Evolutionary conservation across 53 echinoderm and acorn worm genomes (phyloP), one percentile per base, ranked within the genome.

Genomic region (Luidia sarsii): DNA sequence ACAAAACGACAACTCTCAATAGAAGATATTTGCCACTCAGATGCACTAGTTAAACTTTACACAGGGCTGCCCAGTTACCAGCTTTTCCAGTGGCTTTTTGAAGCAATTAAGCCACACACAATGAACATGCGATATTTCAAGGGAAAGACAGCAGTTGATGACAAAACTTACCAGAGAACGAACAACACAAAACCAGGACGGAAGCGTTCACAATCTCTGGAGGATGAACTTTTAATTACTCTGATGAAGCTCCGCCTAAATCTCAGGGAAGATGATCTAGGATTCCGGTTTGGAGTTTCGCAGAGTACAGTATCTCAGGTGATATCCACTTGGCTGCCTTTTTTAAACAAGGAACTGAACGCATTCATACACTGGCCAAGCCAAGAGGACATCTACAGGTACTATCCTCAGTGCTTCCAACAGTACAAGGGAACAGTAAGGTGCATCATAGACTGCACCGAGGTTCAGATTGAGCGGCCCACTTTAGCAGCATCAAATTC

Each of bases 371-470:
- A 87, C 36, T 91, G 91, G 91, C 91, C 91, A 13, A 69, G 35
- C 22, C 31, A 69, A 64, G 87, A 91, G 31, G 79, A 80, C 41
- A 82, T 79, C 22, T 41, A 14, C 0, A 82, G 70, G 14, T 87
- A 87, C 38, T 91, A 87, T 56, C 83, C 91, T 21, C 29, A 48
- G 13, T 91, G 91, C 56, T 91, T 91, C 22, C 50, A 83, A 18
- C 82, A 56, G 25, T 86, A 75, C 55, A 65, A 71, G 3, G 83
- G 87, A 38, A 50, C 50, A 50, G 87, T 91, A 24, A 16, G 83
- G 29, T 86, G 82, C 36, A 91, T 87, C 48, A 91, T 87, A 50
- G 91, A 87, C 56, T 91, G 91, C 75, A 91, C 83, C 3, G 91
- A 91, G 49, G 68, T 87, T 1, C 75, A 82, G 43, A 87, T 87